Evolutionary conservation across 2,113 vertebrate species (phyloP), one percentile per base, ranked within the genome.

Genomic region (Dendropsophus ebraccatus): DNA sequence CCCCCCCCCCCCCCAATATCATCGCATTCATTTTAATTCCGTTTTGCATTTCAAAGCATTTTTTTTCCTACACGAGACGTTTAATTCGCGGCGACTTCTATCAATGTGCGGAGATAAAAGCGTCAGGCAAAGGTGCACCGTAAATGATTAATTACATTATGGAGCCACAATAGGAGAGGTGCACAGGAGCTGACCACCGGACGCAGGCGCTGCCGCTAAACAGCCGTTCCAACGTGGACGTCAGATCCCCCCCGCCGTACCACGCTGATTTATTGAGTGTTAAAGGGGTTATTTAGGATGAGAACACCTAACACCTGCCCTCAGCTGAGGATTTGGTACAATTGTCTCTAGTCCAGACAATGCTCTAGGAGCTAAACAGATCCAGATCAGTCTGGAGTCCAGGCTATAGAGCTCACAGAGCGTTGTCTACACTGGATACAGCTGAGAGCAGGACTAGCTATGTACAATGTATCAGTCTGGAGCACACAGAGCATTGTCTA

Each of bases 21-120:
- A 85, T 0, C n/a, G 62, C 32, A 88, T 85, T 87, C 1, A 87
- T 88, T 91, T 90, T 83, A 88, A 90, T 89, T 87, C 87, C 1
- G 87, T 88, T 91, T 92, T 92, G 80, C 32, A 92, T 90, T 91
- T 91, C 84, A 93, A 93, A 90, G 87, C 21, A 74, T 76, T 88
- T 80, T n/a, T 81, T 89, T 88, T 69, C 56, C 30, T 0, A 13
- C 54, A 88, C 32, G 75, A 37, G 89, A 21, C 80, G 37, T 76
- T 83, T 58, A 79, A 87, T 90, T 90, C 89, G 50, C 88, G 62
- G 13, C 50, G 81, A 88, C 89, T 90, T 87, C 50, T 87, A 90
- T 78, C 87, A 90, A 87, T 87, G 83, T 74, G 21, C 58, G 21
- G 88, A 88, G 87, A 92, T 87, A 91, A 91, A 92, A 91, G 70